These are phyloP conservation scores for Alectoris magna DNA, from an alignment of 2,797 vertebrate genomes.

Conservation along the genomic window DNA sequence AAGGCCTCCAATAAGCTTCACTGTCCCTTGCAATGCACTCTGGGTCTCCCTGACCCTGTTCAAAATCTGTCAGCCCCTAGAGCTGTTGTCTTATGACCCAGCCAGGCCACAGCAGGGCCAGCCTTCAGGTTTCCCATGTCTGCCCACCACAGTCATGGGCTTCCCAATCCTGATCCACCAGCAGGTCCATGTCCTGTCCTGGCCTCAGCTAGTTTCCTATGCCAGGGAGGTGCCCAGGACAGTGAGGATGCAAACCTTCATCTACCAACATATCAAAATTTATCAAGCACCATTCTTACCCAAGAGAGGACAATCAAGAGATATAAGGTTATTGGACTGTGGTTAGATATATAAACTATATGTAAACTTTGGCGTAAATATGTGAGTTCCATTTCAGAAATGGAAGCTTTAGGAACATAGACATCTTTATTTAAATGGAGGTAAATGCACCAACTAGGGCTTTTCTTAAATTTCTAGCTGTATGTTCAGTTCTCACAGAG, in stretches of 20 bases:
- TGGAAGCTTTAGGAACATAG: neutral
- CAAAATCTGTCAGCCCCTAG: neutral
- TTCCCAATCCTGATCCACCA: fast-evolving
- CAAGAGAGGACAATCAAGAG: neutral
- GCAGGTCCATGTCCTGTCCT: too few species aligned
- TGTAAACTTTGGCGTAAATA: too few species aligned
- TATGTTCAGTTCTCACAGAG: neutral
- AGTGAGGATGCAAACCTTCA: neutral
- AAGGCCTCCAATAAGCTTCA: neutral
- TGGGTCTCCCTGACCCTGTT: neutral
- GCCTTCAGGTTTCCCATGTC: neutral
- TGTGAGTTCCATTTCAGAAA: too few species aligned
- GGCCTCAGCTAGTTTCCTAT: neutral
- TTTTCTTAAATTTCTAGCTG: neutral
- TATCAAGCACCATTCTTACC: neutral
- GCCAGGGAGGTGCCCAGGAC: too few species aligned
- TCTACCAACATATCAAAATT: neutral
- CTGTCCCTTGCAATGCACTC: too few species aligned
- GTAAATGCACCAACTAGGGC: neutral
- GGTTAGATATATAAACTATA: too few species aligned
- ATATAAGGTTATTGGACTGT: too few species aligned
- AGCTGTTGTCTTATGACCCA: too few species aligned
- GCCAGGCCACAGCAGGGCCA: neutral
- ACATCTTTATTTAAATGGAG: neutral
- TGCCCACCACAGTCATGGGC: neutral